Evolutionary conservation across 2,888 invertebrate genomes (phyloP), one percentile per base, ranked within the genome.

Genomic region (Eumerus sabulonum): DNA sequence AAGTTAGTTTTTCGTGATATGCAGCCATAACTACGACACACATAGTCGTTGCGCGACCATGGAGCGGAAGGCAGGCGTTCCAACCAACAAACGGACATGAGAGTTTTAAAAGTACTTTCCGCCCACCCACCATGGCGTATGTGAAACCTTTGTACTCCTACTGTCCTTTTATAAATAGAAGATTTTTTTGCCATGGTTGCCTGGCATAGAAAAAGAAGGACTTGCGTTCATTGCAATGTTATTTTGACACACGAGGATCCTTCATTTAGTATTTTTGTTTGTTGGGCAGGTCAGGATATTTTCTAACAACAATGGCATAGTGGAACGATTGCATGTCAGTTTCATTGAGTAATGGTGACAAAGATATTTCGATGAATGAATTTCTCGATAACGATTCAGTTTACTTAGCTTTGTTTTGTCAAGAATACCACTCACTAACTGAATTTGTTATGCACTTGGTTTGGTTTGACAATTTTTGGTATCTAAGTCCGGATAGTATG

Each of bases 1-100:
- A 67, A 72, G 72, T 77, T 73, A 62, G 27, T 27, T 67, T 56
- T 63, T 73, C 67, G 77, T 68, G 77, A 63, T 73, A 59, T 73
- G 51, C 62, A 59, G 57, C 73, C 57, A 77, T 77, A 77, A 67
- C 67, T 67, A 14, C 53, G 56, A 62, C 62, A 67, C 35, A 59
- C 47, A 67, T 60, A 50, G 27, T 62, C n/a, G 27, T n/a, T n/a
- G n/a, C n/a, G n/a, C 56, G 63, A 42, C 42, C 57, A 48, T n/a
- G 35, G 19, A 36, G 38, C 59, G 19, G 59, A 27, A 27, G 27
- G 27, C 44, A 16, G 27, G 14, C 19, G 51, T 47, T 27, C 27
- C 27, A 62, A 71, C 62, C 50, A 56, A 71, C 62, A 54, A 42
- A 71, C 54, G 71, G 50, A 71, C 62, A 71, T 71, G 62, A 56